A percentile compares a stretch with the other conserved stretches of the same genome.
phyloP scores from a whole-genome alignment of 1,140 invertebrate genomes.

The Hyles vespertilio region DNA sequence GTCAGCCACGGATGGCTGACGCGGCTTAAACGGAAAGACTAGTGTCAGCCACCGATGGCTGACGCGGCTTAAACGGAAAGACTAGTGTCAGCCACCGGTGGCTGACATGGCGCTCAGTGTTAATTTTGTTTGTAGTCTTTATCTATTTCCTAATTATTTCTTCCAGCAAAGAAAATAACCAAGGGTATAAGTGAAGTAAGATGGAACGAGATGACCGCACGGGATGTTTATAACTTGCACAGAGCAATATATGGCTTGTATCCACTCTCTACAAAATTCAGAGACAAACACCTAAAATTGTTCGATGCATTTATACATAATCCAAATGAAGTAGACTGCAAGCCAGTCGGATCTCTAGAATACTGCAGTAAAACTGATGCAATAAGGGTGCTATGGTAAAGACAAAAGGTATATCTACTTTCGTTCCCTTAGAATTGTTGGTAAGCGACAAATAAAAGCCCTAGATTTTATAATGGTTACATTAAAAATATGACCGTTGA shows the following conservation, averaged over 20 bases:
- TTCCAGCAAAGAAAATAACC: constrained; percentile 84
- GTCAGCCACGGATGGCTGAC: too few relatives aligned
- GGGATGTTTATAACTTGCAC: constrained; percentile 80
- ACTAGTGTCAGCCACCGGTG: too few relatives aligned
- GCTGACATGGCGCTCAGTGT: too few relatives aligned
- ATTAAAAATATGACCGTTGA: constrained; percentile 70
- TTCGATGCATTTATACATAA: constrained; percentile 70
- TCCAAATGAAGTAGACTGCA: constrained; percentile 22
- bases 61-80: too few relatives aligned
- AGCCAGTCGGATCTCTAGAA: constrained; percentile 64
- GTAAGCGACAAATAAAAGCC: constrained; percentile 78
- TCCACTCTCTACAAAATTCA: constrained; percentile 78
- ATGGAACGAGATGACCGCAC: constrained; percentile 79
- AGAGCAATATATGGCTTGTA: constrained; percentile 81
- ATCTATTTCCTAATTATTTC: constrained; percentile 21
- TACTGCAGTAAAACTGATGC: constrained; percentile 73
- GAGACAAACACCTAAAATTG: constrained; percentile 77
- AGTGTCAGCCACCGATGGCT: too few relatives aligned
- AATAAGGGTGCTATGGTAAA: constrained; percentile 79
- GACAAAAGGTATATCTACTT: constrained; percentile 77
- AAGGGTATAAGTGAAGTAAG: constrained; percentile 77
- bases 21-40: too few relatives aligned
- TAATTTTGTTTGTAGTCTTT: too few relatives aligned
- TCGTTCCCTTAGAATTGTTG: constrained; percentile 75
- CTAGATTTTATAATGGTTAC: constrained; percentile 82